Percentiles rank a stretch among this genome's conserved stretches.
phyloP scores from a whole-genome alignment of 2,888 invertebrate species.

The Drosophila limbata region DNA sequence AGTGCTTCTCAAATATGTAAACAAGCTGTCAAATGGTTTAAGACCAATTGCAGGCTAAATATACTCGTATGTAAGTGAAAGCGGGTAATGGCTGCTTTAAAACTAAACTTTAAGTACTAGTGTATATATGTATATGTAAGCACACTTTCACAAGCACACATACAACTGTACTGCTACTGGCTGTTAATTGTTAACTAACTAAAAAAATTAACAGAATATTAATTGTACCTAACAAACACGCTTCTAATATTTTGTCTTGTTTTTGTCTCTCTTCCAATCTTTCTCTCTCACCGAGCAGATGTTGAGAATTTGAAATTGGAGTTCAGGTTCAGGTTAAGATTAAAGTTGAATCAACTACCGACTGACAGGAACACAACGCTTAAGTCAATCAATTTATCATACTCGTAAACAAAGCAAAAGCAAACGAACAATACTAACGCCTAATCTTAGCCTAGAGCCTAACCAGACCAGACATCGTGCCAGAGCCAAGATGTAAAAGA shows the following conservation, averaged over 20 bases:
- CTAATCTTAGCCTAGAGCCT: conserved; percentile 17
- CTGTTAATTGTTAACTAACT: conserved; percentile 19
- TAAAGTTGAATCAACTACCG: conserved; percentile 26
- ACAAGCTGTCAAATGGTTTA: not conserved
- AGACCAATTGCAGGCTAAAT: no score
- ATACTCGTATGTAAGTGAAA: not conserved
- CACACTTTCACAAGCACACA: conserved; percentile 11
- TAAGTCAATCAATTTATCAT: not conserved
- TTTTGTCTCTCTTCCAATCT: conserved; percentile 39
- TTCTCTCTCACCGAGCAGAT: conserved; percentile 43
- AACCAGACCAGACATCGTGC: conserved; percentile 10
- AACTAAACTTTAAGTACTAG: not conserved
- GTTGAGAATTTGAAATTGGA: conserved; percentile 40
- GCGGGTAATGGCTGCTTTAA: not conserved
- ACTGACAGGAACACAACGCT: conserved; percentile 17
- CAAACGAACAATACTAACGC: conserved; percentile 23
- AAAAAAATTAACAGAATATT: conserved; percentile 13
- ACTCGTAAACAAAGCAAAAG: not conserved
- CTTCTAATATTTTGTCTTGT: conserved; percentile 53
- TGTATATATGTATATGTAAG: not conserved
- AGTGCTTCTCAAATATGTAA: not conserved
- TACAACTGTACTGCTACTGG: conserved; percentile 24
- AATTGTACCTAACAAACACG: conserved; percentile 16
- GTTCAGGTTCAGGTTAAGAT: conserved; percentile 12
- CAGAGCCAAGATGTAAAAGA: conserved; percentile 41